These are phyloP conservation scores for Monochamus alternatus DNA, from an alignment of 2,888 invertebrate species.

Conservation along the genomic window DNA sequence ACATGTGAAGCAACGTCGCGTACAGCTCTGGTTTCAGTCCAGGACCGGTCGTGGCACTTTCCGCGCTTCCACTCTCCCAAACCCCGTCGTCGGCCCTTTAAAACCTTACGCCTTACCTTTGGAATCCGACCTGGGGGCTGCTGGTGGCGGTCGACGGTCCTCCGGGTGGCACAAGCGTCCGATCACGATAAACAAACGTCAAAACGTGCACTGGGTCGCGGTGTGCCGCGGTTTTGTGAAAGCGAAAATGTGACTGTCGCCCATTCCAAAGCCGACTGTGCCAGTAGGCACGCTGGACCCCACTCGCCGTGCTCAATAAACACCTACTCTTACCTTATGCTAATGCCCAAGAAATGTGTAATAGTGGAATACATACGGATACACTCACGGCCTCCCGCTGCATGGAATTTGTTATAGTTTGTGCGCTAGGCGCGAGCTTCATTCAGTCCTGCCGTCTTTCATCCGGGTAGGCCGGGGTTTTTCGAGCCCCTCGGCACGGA, in stretches of 20 bases:
- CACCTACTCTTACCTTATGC: conserved; percentile 42
- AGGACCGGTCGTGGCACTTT: too few species aligned
- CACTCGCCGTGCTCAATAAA: conserved; percentile 35
- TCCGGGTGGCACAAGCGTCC: neutral
- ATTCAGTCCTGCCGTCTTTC: conserved; percentile 23
- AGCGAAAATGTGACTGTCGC: conserved; percentile 43
- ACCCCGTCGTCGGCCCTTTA: neutral
- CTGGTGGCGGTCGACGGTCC: neutral
- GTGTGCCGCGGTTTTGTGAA: conserved; percentile 33
- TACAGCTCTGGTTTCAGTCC: neutral
- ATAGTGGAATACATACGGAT: conserved; percentile 32
- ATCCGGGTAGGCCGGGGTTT: conserved; percentile 23
- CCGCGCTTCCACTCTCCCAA: too few species aligned
- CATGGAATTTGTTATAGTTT: conserved; percentile 35
- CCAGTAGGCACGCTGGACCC: conserved; percentile 40
- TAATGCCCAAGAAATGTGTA: conserved; percentile 34
- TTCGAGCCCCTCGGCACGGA: neutral
- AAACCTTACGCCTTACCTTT: neutral
- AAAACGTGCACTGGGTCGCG: conserved; percentile 18
- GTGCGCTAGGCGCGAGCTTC: conserved; percentile 16
- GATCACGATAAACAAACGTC: neutral
- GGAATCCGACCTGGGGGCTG: neutral
- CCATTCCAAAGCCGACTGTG: conserved; percentile 35
- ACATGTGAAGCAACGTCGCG: neutral
- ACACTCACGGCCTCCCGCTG: neutral